These are phyloP conservation scores for Equus przewalskii DNA, from an alignment of 2,113 vertebrate genomes.

Conservation along the genomic window DNA sequence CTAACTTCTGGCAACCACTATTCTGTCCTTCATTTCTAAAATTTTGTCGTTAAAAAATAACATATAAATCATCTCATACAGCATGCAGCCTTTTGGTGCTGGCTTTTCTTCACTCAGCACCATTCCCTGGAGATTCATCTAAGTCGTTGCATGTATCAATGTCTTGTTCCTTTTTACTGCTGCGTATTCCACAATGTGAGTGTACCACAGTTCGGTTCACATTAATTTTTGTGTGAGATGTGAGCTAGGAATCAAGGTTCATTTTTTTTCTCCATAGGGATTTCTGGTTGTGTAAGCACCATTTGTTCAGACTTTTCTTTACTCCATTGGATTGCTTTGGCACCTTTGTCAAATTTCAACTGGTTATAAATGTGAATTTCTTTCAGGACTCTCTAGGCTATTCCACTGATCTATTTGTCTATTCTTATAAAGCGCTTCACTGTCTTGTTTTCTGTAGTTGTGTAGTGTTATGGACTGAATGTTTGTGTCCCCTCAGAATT, in stretches of 20 bases:
- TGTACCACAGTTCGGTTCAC: background rate
- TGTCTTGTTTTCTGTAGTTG: background rate
- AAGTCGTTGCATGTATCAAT: background rate
- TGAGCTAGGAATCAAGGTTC: background rate
- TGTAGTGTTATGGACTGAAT: background rate
- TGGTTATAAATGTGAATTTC: background rate
- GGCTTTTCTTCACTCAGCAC: background rate
- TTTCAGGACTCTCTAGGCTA: background rate
- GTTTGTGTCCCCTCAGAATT: background rate
- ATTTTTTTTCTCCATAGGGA: background rate
- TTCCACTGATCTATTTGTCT: background rate
- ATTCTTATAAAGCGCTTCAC: background rate
- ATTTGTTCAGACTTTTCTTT: background rate
- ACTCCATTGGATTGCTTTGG: background rate
- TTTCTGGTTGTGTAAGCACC: background rate
- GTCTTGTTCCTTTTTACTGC: background rate
- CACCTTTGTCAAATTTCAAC: background rate
- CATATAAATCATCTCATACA: background rate
- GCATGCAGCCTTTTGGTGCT: background rate
- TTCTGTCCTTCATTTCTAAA: background rate
- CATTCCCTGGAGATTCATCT: background rate
- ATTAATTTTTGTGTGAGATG: background rate
- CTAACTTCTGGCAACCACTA: background rate
- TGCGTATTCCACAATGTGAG: background rate
- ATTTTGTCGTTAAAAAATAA: background rate